Conservation (phyloP, 2,888 invertebrate genomes). For the Stenodera caucasica region DNA sequence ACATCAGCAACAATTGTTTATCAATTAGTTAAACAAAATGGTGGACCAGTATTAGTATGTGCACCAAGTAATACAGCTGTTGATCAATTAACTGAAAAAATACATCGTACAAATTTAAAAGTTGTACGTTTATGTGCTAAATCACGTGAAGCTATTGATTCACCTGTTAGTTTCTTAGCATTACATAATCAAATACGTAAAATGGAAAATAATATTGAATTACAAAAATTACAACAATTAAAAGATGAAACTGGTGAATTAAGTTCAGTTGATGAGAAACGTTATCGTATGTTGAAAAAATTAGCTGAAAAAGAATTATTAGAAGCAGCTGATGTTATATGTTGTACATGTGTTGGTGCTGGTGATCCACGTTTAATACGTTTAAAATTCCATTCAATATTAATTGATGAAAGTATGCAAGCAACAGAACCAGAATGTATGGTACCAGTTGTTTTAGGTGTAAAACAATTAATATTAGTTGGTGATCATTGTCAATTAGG, state of each 20-base stretch:
- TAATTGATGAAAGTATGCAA: conserved; percentile 93
- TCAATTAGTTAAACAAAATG: conserved; percentile 92
- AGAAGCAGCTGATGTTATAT: conserved; percentile 97
- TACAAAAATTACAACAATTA: conserved; percentile 92
- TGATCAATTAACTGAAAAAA: conserved; percentile 98
- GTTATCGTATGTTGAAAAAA: conserved; percentile 88
- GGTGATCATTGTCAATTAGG: conserved; percentile 99
- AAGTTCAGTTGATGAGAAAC: conserved; percentile 92
- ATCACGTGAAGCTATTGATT: conserved; percentile 96
- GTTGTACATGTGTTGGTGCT: conserved; percentile 98
- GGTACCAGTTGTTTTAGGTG: conserved; percentile 98
- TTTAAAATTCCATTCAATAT: conserved; percentile 92
- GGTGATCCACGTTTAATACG: conserved; percentile 93
- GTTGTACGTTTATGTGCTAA: conserved; percentile 93
- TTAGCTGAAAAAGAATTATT: conserved; percentile 87
- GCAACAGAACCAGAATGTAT: conserved; percentile 97
- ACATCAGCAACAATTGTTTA: conserved; percentile 99
- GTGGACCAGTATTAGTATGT: conserved; percentile 94
- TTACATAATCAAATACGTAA: conserved; percentile 97
- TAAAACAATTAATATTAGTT: conserved; percentile 94
- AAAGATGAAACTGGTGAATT: conserved; percentile 99
- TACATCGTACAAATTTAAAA: conserved; percentile 92
- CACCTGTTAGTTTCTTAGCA: conserved; percentile 94
- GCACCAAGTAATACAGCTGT: conserved; percentile 99
- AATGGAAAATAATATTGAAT: conserved; percentile 89